Evolutionary conservation across 1,140 invertebrate species (phyloP), one percentile per base, ranked within the genome.

Genomic region (Ectropis grisescens): DNA sequence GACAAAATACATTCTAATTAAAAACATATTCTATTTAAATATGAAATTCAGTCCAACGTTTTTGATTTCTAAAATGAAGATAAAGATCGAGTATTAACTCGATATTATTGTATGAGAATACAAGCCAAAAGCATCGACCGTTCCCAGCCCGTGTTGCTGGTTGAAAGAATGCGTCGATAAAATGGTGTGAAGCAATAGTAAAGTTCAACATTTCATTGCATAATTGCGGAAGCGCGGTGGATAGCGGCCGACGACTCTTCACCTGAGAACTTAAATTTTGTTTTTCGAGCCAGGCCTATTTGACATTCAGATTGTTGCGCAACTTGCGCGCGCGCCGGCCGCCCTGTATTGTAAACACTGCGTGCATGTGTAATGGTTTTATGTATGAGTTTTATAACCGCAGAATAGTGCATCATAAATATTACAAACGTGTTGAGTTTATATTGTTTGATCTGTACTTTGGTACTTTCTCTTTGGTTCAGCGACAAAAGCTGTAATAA

Each of bases 241-340:
- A 31, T 15, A 15, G 37, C 48, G 53, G 52, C 39, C 54, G 40
- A 53, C 56, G 53, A 58, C 49, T 45, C 33, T 32, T 39, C 30
- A 47, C 32, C 37, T 56, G 46, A 45, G 43, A 62, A 53, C 35
- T 37, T 53, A 56, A 58, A 61, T 48, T 57, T 57, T 52, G 38
- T 61, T 58, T 59, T 51, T 37, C 33, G 59, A 65, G 57, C 55
- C 45, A 47, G 44, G 34, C 36, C 37, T 44, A 59, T 58, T 68
- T 68, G 55, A 65, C 50, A 57, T 58, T 61, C 57, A 57, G 52
- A 58, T 50, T 27, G 48, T 64, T 61, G 49, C 52, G 50, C 52
- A 58, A 61, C 47, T 64, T 61, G 49, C 52, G 50, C 52, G 57
- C 58, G 47, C 51, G 32, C 19, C 37, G 36, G 19, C 36, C n/a